Evolutionary conservation across 2,888 invertebrate genomes (phyloP).

Genomic region (Drepanosiphum platanoidis): DNA sequence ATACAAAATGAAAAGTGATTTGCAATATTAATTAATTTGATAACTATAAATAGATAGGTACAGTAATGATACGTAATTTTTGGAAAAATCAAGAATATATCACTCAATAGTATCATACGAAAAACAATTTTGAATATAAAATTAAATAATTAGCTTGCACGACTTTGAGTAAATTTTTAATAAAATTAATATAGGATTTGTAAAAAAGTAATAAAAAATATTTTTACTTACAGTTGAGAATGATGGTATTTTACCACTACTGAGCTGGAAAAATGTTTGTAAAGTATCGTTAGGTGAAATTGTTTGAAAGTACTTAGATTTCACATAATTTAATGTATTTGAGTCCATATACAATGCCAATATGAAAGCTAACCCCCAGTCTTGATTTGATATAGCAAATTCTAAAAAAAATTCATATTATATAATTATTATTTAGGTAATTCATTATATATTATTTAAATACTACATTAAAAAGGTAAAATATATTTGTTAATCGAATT

Average conservation of each 20-base stretch:
- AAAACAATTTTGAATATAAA: no score
- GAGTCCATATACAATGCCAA: conserved; percentile 88
- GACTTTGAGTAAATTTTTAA: background rate
- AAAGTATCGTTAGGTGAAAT: conserved; percentile 86
- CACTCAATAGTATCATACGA: no score
- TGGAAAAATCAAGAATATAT: no score
- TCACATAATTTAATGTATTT: conserved; percentile 84
- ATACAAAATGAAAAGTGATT: no score
- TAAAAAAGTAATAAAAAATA: background rate
- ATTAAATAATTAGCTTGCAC: no score
- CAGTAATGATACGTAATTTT: no score
- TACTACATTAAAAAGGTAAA: background rate
- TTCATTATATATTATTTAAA: no score
- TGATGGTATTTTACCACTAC: conserved; percentile 83
- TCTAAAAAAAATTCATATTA: conserved; percentile 76
- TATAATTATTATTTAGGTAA: conserved; percentile 11
- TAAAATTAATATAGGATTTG: background rate
- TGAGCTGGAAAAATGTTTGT: conserved; percentile 92
- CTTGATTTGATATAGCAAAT: conserved; percentile 86
- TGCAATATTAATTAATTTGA: no score
- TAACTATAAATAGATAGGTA: no score
- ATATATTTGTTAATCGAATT: background rate
- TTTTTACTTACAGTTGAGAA: conserved; percentile 70
- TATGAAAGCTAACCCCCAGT: conserved; percentile 96
- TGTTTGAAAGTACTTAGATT: conserved; percentile 88